phyloP scores from a whole-genome alignment of 2,113 vertebrate genomes.

The Psettodes erumei region DNA sequence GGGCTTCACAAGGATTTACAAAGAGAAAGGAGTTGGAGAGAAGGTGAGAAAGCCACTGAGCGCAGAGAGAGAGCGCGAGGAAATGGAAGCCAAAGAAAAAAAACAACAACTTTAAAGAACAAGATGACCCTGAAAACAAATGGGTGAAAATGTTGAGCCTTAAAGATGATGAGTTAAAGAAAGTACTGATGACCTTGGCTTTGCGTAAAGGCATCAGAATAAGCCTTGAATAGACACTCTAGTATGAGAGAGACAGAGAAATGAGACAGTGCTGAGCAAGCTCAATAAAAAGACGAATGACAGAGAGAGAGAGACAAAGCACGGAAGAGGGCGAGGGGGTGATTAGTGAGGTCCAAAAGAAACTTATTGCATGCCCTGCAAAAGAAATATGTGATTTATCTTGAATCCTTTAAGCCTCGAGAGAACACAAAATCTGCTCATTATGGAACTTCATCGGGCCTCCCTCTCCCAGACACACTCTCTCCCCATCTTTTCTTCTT shows the following conservation, averaged over 20 bases:
- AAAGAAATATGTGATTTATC: constrained; percentile 64
- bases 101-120: constrained; percentile 13
- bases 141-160: constrained; percentile 14
- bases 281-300: constrained; percentile 65
- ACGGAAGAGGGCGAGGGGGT: constrained; percentile 29
- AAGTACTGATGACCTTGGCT: constrained; percentile 52
- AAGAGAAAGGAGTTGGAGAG: constrained; percentile 9
- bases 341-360: constrained; percentile 63
- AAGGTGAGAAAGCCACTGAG: neutral
- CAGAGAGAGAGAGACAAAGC: constrained; percentile 56
- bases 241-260: constrained; percentile 8
- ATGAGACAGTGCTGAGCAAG: constrained; percentile 12
- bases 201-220: constrained; percentile 37
- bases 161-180: constrained; percentile 28
- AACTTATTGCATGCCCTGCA: constrained; percentile 31
- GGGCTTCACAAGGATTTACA: neutral
- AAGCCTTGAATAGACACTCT: constrained; percentile 30
- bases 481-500: constrained; percentile 22
- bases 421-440: constrained; percentile 68
- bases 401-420: constrained; percentile 62
- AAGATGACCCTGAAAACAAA: constrained; percentile 32
- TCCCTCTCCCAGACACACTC: constrained; percentile 19
- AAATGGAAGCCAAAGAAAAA: neutral
- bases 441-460: constrained; percentile 61
- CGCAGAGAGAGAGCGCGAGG: neutral